These are phyloP conservation scores for Hystrix brachyura DNA, from an alignment of 2,113 vertebrate genomes.

Conservation along the genomic window DNA sequence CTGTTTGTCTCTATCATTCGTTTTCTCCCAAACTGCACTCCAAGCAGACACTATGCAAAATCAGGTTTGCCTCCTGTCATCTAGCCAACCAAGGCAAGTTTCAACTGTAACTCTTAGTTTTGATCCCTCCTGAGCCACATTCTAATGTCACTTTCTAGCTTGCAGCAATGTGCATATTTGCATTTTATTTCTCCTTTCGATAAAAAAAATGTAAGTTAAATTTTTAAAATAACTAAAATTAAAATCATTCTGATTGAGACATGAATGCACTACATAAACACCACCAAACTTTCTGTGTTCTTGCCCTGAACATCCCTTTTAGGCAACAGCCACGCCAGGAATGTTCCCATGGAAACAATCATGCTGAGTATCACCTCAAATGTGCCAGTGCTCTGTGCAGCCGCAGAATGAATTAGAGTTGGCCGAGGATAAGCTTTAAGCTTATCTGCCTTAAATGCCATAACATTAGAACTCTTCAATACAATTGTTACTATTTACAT, in stretches of 20 bases:
- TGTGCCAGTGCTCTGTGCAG: not conserved
- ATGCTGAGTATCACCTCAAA: slow-evolving; percentile 58
- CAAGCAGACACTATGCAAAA: not conserved
- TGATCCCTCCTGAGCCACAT: not conserved
- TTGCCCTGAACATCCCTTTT: slow-evolving; percentile 1
- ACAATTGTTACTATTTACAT: slow-evolving; percentile 32
- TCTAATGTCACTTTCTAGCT: not conserved
- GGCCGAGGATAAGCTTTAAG: slow-evolving; percentile 7
- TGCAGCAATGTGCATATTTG: not conserved
- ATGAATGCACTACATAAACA: not conserved
- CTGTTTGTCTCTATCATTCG: not conserved
- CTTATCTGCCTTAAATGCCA: not conserved
- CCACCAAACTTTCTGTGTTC: not conserved
- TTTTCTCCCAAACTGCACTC: not conserved
- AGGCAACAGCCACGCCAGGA: not conserved
- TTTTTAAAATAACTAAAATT: not conserved
- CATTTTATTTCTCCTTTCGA: not conserved
- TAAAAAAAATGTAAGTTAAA: not conserved
- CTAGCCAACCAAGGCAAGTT: not conserved
- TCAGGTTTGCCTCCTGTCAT: not conserved
- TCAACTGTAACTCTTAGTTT: not conserved
- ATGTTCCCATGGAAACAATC: slow-evolving; percentile 67
- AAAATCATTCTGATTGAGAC: not conserved
- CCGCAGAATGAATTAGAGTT: slow-evolving; percentile 61
- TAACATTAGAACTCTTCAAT: slow-evolving; percentile 41